Evolutionary conservation across 2,888 invertebrate genomes (phyloP).

Genomic region (Sialis fuliginosa): DNA sequence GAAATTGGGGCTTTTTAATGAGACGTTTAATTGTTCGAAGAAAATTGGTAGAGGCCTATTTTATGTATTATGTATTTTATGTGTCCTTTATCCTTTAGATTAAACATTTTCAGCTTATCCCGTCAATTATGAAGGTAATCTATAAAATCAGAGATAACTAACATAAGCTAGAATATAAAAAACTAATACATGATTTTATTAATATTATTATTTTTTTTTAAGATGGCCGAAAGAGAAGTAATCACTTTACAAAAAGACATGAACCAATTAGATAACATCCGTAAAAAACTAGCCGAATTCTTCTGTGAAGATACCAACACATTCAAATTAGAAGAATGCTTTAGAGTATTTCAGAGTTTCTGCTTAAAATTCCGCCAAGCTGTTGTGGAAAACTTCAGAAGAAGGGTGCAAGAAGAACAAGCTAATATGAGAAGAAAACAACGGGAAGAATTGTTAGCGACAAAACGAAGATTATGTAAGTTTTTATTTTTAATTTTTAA

Average conservation of each 20-base stretch:
- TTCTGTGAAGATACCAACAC: constrained; percentile 84
- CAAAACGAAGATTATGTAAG: constrained; percentile 40
- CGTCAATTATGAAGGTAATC: too few species aligned
- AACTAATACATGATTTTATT: not conserved
- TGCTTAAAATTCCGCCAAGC: constrained; percentile 75
- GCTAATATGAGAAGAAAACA: constrained; percentile 60
- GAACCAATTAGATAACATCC: constrained; percentile 63
- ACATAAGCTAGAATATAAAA: too few species aligned
- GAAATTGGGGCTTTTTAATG: too few species aligned
- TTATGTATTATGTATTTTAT: too few species aligned
- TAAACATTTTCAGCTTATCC: too few species aligned
- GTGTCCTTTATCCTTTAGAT: too few species aligned
- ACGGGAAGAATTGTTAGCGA: constrained; percentile 51
- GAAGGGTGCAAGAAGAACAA: constrained; percentile 71
- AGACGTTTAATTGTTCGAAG: too few species aligned
- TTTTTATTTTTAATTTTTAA: constrained; percentile 7
- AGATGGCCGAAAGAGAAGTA: constrained; percentile 68
- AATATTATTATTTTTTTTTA: constrained; percentile 9
- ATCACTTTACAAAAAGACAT: constrained; percentile 59
- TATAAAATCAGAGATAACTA: too few species aligned
- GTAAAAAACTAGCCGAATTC: constrained; percentile 71
- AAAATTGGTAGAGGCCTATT: too few species aligned
- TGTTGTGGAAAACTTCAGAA: constrained; percentile 66
- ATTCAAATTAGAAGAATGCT: constrained; percentile 89
- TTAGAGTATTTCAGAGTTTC: constrained; percentile 75